Percentiles rank a stretch among this genome's conserved stretches.
These are phyloP conservation scores for Babyrousa celebensis DNA, from an alignment of 2,797 vertebrate species.

Conservation along the genomic window DNA sequence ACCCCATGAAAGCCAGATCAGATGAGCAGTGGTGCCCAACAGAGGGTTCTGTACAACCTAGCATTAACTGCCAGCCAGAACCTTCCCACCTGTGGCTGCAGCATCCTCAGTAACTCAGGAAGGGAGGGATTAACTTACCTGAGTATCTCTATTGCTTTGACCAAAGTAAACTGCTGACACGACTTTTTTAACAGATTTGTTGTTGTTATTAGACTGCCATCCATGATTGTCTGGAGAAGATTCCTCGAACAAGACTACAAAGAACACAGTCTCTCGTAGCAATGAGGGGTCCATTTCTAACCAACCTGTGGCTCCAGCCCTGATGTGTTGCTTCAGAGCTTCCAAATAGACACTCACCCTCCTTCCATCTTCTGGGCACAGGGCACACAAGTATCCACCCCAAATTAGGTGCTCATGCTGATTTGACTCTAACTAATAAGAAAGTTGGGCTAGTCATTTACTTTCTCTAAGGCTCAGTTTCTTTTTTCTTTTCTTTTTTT, in stretches of 20 bases:
- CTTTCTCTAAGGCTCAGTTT: not conserved
- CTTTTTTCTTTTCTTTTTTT: too few relatives aligned
- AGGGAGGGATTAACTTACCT: not conserved
- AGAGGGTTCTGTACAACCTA: not conserved
- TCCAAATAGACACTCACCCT: not conserved
- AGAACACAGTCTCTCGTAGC: not conserved
- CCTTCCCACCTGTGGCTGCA: not conserved
- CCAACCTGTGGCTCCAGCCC: not conserved
- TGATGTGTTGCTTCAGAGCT: not conserved
- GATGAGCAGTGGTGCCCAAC: not conserved
- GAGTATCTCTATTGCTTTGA: constrained; percentile 67
- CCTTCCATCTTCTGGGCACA: not conserved
- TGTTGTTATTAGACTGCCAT: not conserved
- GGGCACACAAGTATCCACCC: not conserved
- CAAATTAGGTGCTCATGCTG: not conserved
- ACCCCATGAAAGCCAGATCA: not conserved
- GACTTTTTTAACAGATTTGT: not conserved
- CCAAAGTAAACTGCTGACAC: constrained; percentile 56
- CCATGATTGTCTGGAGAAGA: not conserved
- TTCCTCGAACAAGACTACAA: not conserved
- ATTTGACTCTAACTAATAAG: not conserved
- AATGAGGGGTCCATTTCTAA: not conserved
- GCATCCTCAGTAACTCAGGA: constrained; percentile 56
- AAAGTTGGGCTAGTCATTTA: not conserved
- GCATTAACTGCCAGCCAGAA: not conserved